These are phyloP conservation scores for Listronotus oregonensis DNA, from an alignment of 1,140 invertebrate genomes.

Conservation along the genomic window DNA sequence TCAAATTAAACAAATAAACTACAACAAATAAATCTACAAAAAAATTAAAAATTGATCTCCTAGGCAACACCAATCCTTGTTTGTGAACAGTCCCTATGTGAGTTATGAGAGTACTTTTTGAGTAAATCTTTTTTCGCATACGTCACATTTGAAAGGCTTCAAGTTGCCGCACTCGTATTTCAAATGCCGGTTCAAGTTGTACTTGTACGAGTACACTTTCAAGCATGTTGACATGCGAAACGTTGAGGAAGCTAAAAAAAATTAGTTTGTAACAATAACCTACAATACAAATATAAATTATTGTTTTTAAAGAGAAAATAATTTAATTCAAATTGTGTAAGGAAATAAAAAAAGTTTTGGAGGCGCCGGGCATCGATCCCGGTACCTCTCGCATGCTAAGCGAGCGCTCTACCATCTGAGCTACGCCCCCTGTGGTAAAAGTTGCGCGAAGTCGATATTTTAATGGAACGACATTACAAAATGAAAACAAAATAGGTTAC, in stretches of 20 bases:
- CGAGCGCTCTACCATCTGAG: conserved; percentile 54
- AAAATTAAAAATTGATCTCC: too few relatives aligned
- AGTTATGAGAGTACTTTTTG: background rate
- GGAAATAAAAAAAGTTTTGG: too few relatives aligned
- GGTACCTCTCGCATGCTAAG: conserved; percentile 55
- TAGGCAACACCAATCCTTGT: background rate
- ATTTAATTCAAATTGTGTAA: too few relatives aligned
- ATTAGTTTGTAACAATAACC: background rate
- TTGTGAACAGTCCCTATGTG: conserved; percentile 1
- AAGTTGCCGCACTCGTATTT: conserved; percentile 7
- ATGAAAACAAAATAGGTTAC: too few relatives aligned
- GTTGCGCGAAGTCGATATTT: too few relatives aligned
- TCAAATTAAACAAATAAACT: too few relatives aligned
- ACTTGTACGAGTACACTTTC: conserved; percentile 6
- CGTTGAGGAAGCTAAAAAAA: background rate
- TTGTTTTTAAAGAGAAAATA: too few relatives aligned
- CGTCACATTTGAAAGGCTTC: conserved; percentile 1
- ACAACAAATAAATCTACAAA: too few relatives aligned
- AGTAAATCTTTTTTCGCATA: conserved; percentile 1
- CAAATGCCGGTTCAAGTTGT: conserved; percentile 6
- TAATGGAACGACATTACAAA: too few relatives aligned
- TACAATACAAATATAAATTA: background rate
- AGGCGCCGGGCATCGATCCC: conserved; percentile 45
- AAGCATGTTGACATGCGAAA: background rate
- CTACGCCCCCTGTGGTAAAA: conserved; percentile 41